phyloP scores from a whole-genome alignment of 2,888 invertebrate species.

The Aleiodes leptofemur region DNA sequence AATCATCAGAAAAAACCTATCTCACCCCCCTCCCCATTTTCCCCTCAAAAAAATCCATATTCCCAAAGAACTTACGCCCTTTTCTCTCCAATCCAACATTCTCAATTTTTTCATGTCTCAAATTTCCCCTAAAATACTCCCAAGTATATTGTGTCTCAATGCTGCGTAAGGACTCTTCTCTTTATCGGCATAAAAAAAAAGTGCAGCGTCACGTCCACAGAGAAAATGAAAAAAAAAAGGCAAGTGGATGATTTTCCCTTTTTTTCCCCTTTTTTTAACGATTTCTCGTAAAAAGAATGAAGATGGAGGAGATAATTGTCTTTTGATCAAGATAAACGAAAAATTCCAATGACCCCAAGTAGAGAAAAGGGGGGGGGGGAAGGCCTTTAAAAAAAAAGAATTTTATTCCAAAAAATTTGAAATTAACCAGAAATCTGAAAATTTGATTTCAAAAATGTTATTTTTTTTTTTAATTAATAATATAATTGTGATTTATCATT shows the following conservation, averaged over 20 bases:
- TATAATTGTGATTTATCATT: too few species aligned
- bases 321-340: conserved; percentile 45
- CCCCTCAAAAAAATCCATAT: too few species aligned
- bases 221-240: neutral
- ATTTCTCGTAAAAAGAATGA: conserved; percentile 49
- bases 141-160: neutral
- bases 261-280: neutral
- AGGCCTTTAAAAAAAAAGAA: too few species aligned
- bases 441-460: neutral
- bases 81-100: too few species aligned
- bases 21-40: too few species aligned
- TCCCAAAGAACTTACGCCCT: too few species aligned
- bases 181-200: conserved; percentile 10
- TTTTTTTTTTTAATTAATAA: too few species aligned
- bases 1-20: too few species aligned
- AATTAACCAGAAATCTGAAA: too few species aligned
- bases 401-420: too few species aligned
- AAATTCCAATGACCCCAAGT: neutral
- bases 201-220: neutral
- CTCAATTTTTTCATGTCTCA: neutral
- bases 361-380: too few species aligned
- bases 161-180: conserved; percentile 19
- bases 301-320: conserved; percentile 60
- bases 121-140: neutral
- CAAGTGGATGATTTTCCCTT: conserved; percentile 23